A percentile compares a stretch with the other conserved stretches of the same genome.
Conservation (phyloP, 1,140 invertebrate species). For the Potamilus streckersoni region DNA sequence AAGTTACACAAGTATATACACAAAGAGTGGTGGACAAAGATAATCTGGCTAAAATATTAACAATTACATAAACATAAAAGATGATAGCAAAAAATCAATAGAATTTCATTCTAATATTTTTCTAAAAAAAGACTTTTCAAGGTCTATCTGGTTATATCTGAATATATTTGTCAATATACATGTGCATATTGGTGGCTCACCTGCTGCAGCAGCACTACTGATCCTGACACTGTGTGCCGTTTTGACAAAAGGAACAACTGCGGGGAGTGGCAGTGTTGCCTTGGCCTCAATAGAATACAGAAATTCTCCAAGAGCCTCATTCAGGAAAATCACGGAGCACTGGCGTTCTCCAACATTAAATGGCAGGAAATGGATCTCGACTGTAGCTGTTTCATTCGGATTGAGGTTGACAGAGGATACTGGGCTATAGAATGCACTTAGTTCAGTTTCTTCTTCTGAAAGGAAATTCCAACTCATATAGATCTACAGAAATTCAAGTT, state of each 20-base stretch:
- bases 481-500: too few species aligned
- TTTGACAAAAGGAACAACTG: slow-evolving; percentile 54
- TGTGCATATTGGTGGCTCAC: slow-evolving; percentile 26
- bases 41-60: too few species aligned
- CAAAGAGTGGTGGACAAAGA: too few species aligned
- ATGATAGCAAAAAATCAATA: too few species aligned
- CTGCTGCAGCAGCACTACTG: slow-evolving; percentile 62
- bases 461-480: slow-evolving; percentile 17
- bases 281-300: slow-evolving; percentile 65
- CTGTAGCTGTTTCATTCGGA: slow-evolving; percentile 35
- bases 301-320: slow-evolving; percentile 66
- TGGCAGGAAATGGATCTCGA: slow-evolving; percentile 65
- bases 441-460: slow-evolving; percentile 41
- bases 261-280: slow-evolving; percentile 56
- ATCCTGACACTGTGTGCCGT: slow-evolving; percentile 56
- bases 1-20: too few species aligned
- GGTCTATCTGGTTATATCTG: too few species aligned
- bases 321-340: slow-evolving; percentile 64
- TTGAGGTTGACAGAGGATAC: slow-evolving; percentile 49
- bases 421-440: slow-evolving; percentile 63
- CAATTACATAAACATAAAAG: too few species aligned
- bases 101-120: too few species aligned
- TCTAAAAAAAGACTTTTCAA: too few species aligned
- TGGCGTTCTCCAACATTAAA: slow-evolving; percentile 62
- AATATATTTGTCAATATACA: too few species aligned